Evolutionary conservation across 92 coral and sea anemone species (phyloP).

Genomic region (Nematostella vectensis): DNA sequence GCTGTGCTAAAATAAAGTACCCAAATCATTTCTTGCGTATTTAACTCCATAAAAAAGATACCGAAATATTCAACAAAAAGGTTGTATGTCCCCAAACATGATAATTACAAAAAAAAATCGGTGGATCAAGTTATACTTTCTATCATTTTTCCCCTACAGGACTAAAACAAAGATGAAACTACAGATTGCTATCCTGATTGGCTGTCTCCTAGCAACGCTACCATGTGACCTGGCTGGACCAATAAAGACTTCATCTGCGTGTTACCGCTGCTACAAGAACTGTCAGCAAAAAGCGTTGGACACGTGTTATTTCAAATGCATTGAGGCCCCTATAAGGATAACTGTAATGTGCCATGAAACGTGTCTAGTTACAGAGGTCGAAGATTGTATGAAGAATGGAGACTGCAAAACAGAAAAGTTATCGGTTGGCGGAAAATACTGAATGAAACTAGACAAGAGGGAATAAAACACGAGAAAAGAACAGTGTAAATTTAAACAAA

Average conservation of each 20-base stretch:
- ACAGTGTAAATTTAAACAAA: too few species aligned
- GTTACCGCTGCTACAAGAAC: slow-evolving; percentile 17
- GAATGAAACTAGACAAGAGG: too few species aligned
- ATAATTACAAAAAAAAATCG: too few species aligned
- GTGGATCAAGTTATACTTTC: too few species aligned
- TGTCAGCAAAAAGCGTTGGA: slow-evolving; percentile 19
- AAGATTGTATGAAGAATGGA: slow-evolving; percentile 9
- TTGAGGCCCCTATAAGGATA: slow-evolving; percentile 2
- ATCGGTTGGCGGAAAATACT: too few species aligned
- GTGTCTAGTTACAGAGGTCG: slow-evolving; percentile 8
- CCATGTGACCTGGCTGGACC: slow-evolving; percentile 7
- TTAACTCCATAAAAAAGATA: too few species aligned
- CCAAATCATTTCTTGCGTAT: too few species aligned
- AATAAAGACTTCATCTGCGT: background rate
- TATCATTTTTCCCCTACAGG: too few species aligned
- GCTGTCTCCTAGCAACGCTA: slow-evolving; percentile 6
- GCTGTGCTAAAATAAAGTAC: too few species aligned
- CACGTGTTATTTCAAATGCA: slow-evolving; percentile 16
- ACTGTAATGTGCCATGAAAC: slow-evolving; percentile 10
- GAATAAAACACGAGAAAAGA: too few species aligned
- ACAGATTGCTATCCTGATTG: slow-evolving; percentile 6
- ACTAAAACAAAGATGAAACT: slow-evolving; percentile 10
- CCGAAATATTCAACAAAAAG: too few species aligned
- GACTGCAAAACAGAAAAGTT: slow-evolving; percentile 5
- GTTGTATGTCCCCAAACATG: too few species aligned